Evolutionary conservation across 2,113 vertebrate species (phyloP).

Genomic region (cat (Felis catus)): DNA sequence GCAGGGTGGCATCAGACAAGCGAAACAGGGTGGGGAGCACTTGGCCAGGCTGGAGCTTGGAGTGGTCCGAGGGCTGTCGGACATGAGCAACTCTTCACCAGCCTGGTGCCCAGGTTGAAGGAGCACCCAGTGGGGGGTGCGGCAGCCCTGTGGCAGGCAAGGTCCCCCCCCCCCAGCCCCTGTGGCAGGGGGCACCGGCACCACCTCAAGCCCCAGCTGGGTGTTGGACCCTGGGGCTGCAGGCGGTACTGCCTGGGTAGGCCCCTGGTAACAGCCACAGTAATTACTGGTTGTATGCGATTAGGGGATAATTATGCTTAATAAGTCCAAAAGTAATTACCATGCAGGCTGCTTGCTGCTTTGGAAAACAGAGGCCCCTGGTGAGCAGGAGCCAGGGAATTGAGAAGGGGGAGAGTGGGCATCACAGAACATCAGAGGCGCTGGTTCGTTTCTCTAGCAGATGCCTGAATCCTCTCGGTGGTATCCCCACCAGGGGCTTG

Average conservation of each 20-base stretch:
- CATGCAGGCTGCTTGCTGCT: slow-evolving; percentile 74
- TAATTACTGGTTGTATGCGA: slow-evolving; percentile 77
- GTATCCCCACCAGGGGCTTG: background rate
- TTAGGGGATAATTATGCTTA: slow-evolving; percentile 81
- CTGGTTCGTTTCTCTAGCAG: background rate
- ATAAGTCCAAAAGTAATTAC: slow-evolving; percentile 83
- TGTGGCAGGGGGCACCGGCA: background rate
- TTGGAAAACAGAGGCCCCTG: slow-evolving; percentile 76
- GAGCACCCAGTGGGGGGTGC: background rate
- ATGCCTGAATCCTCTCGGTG: background rate
- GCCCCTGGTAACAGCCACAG: slow-evolving; percentile 66
- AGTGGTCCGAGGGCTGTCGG: background rate
- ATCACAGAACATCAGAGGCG: background rate
- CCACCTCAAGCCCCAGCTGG: slow-evolving; percentile 24
- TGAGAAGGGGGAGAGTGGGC: background rate
- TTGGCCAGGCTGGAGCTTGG: background rate
- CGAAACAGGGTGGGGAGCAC: fast-evolving
- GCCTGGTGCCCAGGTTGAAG: background rate
- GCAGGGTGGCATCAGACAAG: background rate
- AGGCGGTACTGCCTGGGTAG: slow-evolving; percentile 39
- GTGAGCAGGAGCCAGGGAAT: slow-evolving; percentile 43
- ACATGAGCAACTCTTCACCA: background rate
- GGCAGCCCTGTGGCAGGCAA: background rate
- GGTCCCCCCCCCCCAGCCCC: background rate
- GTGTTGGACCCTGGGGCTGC: slow-evolving; percentile 31